Conservation (phyloP, 1,140 invertebrate genomes). For the Trichogramma pretiosum region DNA sequence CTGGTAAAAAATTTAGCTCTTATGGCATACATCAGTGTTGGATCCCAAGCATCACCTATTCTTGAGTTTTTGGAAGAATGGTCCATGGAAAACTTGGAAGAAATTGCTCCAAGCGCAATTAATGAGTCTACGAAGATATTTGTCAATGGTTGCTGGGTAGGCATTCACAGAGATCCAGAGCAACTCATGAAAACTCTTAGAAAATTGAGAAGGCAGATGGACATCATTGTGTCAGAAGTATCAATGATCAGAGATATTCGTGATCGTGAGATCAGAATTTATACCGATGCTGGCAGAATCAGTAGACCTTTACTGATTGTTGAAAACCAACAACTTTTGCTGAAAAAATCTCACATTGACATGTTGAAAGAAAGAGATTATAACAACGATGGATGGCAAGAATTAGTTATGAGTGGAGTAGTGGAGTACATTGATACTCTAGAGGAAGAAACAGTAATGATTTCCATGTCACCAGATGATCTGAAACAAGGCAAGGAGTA, state of each 20-base stretch:
- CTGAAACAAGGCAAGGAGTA: constrained; percentile 25
- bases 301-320: constrained; percentile 29
- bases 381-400: constrained; percentile 27
- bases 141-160: constrained; percentile 30
- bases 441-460: constrained; percentile 31
- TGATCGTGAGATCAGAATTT: constrained; percentile 28
- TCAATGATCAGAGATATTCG: constrained; percentile 29
- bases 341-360: constrained; percentile 23
- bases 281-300: constrained; percentile 29
- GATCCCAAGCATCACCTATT: constrained; percentile 26
- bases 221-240: constrained; percentile 29
- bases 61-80: constrained; percentile 30
- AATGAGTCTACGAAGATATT: constrained; percentile 26
- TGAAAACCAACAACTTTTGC: constrained; percentile 22
- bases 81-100: constrained; percentile 31
- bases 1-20: constrained; percentile 29
- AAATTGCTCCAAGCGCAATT: constrained; percentile 25
- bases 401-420: constrained; percentile 23
- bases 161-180: constrained; percentile 28
- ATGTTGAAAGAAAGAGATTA: constrained; percentile 22
- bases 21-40: constrained; percentile 30
- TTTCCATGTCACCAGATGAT: constrained; percentile 31
- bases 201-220: constrained; percentile 29
- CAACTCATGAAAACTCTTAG: constrained; percentile 26
- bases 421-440: constrained; percentile 30